Percentiles rank a stretch among this genome's conserved stretches.
phyloP scores from a whole-genome alignment of 2,797 vertebrate species.

The Hemibagrus guttatus region DNA sequence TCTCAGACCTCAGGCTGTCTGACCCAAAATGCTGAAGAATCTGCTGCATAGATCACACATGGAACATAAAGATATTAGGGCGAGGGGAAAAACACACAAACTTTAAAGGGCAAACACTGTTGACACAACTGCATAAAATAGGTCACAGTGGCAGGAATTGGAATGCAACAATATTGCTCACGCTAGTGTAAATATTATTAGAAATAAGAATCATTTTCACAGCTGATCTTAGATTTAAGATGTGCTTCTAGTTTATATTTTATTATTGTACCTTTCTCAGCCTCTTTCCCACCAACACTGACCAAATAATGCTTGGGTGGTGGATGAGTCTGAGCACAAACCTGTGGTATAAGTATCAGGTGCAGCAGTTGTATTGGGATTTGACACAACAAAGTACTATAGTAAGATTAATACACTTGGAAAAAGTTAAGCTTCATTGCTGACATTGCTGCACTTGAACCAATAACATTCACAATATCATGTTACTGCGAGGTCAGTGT shows the following conservation, averaged over 20 bases:
- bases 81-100: slow-evolving; percentile 15
- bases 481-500: neutral
- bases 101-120: slow-evolving; percentile 10
- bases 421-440: neutral
- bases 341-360: neutral
- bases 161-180: neutral
- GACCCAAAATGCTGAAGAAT: neutral
- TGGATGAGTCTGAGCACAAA: neutral
- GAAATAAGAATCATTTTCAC: neutral
- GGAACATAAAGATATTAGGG: slow-evolving; percentile 24
- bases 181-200: neutral
- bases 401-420: neutral
- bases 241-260: neutral
- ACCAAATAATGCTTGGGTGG: neutral
- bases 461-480: neutral
- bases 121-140: slow-evolving; percentile 17
- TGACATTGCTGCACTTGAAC: neutral
- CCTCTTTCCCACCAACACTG: neutral
- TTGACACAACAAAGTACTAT: neutral
- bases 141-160: neutral
- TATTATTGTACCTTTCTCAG: neutral
- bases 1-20: neutral
- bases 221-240: neutral
- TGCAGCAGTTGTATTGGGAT: neutral
- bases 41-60: neutral